Percentiles rank a stretch among this genome's conserved stretches.
These are phyloP conservation scores for Phrynocephalus vlangalii DNA, from an alignment of 2,797 vertebrate genomes.

Conservation along the genomic window DNA sequence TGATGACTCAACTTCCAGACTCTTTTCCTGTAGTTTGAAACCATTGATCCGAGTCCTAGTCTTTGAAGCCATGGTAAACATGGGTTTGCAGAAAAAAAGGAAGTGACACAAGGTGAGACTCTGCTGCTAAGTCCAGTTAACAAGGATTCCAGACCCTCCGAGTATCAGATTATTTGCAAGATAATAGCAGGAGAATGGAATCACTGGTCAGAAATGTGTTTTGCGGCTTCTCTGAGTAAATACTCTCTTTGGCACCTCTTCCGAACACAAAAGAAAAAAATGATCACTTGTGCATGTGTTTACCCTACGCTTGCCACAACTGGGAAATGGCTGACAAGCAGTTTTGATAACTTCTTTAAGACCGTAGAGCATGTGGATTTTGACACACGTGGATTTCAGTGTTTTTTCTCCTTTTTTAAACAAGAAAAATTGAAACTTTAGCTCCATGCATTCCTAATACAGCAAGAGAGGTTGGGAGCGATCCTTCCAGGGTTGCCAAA, in stretches of 20 bases:
- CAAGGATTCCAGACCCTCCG: neutral
- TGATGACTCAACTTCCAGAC: too few species aligned
- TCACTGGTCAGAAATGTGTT: neutral
- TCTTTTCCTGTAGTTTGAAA: too few species aligned
- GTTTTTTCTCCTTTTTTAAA: neutral
- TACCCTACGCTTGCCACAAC: neutral
- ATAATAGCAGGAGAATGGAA: neutral
- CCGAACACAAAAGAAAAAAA: neutral
- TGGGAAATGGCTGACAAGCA: too few species aligned
- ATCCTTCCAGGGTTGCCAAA: neutral
- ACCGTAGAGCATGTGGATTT: neutral
- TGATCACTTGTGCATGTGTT: neutral
- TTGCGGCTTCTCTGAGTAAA: neutral
- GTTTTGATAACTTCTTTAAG: neutral
- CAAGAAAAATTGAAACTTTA: slow-evolving; percentile 2
- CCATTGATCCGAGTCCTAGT: too few species aligned
- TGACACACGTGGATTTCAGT: neutral
- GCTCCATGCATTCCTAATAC: neutral
- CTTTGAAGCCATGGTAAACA: too few species aligned
- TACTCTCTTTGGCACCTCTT: neutral
- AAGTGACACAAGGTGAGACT: neutral
- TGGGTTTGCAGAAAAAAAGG: too few species aligned
- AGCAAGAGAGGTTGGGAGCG: neutral
- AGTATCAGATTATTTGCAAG: neutral
- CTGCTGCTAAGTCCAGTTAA: neutral